Conservation (phyloP, 2,113 vertebrate genomes). For the Megatriorchis doriae region DNA sequence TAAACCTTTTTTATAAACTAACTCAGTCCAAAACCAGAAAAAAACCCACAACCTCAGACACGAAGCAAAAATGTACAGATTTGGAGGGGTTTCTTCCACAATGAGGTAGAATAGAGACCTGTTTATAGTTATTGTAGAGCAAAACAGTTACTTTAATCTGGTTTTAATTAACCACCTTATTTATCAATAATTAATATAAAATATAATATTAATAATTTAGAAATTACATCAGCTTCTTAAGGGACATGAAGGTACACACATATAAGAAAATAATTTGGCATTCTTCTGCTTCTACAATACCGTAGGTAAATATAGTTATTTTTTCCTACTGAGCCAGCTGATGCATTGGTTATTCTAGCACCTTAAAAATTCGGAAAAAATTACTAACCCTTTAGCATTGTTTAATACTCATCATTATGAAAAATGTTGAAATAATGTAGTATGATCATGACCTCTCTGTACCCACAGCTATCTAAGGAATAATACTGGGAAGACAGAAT, state of each 20-base stretch:
- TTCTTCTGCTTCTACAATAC: not conserved
- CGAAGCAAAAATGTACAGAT: not conserved
- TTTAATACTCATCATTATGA: not conserved
- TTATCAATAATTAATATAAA: not conserved
- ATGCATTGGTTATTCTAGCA: not conserved
- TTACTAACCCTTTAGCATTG: not conserved
- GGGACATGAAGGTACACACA: not conserved
- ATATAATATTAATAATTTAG: not conserved
- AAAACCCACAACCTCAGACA: not conserved
- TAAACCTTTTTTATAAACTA: not conserved
- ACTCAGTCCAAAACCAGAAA: not conserved
- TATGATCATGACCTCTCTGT: not conserved
- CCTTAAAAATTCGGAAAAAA: not conserved
- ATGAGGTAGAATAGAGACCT: not conserved
- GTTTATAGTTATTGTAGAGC: not conserved
- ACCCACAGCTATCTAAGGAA: not conserved
- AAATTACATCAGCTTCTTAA: not conserved
- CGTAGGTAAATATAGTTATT: not conserved
- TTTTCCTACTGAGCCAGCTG: not conserved
- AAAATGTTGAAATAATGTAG: not conserved
- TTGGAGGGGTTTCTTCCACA: not conserved
- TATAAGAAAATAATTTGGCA: not conserved
- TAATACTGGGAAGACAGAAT: not conserved
- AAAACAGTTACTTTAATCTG: not conserved
- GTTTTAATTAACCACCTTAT: not conserved